A percentile compares a stretch with the other conserved stretches of the same genome.
These are phyloP conservation scores for Choloepus hoffmanni DNA, from an alignment of 2,113 vertebrate genomes.

Conservation along the genomic window DNA sequence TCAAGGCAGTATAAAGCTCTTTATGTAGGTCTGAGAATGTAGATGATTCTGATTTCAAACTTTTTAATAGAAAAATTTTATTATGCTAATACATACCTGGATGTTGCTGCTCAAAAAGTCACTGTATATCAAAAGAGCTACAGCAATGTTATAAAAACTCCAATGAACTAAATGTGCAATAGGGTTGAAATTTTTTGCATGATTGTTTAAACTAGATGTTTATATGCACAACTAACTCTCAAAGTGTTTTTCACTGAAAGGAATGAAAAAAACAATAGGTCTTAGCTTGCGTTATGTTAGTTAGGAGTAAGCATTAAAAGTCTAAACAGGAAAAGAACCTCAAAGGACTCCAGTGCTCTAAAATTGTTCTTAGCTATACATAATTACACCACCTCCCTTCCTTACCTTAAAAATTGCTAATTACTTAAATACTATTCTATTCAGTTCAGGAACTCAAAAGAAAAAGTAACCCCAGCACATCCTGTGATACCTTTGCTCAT, in stretches of 20 bases:
- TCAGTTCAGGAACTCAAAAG: background rate
- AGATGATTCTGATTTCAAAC: background rate
- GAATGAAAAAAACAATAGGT: background rate
- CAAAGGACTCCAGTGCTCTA: background rate
- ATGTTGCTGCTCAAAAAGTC: background rate
- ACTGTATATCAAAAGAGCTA: background rate
- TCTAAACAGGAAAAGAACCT: background rate
- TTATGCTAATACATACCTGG: background rate
- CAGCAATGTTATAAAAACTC: background rate
- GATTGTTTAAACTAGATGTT: background rate
- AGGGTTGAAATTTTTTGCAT: background rate
- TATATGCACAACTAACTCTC: background rate
- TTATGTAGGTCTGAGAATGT: background rate
- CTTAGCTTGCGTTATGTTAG: background rate
- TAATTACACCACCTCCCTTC: background rate
- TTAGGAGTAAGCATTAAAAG: background rate
- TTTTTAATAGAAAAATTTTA: background rate
- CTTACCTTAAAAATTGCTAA: background rate
- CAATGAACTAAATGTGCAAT: background rate
- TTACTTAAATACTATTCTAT: background rate
- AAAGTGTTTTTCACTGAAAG: background rate
- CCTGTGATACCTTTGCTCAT: background rate
- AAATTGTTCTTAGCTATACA: background rate
- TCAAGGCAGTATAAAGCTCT: background rate
- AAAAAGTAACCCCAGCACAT: fast-evolving